These are phyloP conservation scores for Perccottus glenii DNA, from an alignment of 2,113 vertebrate species.

Conservation along the genomic window DNA sequence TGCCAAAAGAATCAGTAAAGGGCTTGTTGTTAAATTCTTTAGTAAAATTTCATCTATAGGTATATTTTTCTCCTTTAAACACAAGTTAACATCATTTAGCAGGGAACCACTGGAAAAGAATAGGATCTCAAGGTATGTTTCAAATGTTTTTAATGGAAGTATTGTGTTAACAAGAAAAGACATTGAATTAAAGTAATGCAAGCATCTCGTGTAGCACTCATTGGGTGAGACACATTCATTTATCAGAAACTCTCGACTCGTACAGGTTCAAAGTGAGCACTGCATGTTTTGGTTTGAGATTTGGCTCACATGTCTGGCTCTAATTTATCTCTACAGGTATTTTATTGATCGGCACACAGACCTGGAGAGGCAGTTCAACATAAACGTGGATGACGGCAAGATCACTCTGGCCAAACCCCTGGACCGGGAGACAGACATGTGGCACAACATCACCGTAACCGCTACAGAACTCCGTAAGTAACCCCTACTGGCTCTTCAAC, in stretches of 20 bases:
- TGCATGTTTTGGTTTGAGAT: slow-evolving; percentile 2
- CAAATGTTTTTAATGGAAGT: too few relatives aligned
- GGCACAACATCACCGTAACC: slow-evolving; percentile 99
- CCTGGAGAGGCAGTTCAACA: slow-evolving; percentile 98
- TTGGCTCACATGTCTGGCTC: slow-evolving; percentile 23
- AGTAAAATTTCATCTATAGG: not conserved
- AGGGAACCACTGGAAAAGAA: too few relatives aligned
- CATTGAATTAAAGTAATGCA: too few relatives aligned
- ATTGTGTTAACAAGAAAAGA: too few relatives aligned
- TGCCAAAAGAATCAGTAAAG: not conserved
- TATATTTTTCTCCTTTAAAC: too few relatives aligned
- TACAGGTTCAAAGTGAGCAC: not conserved
- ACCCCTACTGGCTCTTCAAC: not conserved
- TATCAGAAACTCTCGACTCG: too few relatives aligned
- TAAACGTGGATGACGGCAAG: slow-evolving; percentile 94
- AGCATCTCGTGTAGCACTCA: too few relatives aligned
- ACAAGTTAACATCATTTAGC: too few relatives aligned
- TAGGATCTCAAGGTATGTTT: too few relatives aligned
- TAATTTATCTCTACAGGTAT: slow-evolving; percentile 83
- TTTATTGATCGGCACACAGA: slow-evolving; percentile 98
- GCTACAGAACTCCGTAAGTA: slow-evolving; percentile 97
- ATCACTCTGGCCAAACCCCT: slow-evolving; percentile 94
- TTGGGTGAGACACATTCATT: too few relatives aligned
- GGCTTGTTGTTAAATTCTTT: not conserved
- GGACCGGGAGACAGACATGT: slow-evolving; percentile 92